These are phyloP conservation scores for Lasioglossum lativentre DNA, from an alignment of 2,888 invertebrate species.

Conservation along the genomic window DNA sequence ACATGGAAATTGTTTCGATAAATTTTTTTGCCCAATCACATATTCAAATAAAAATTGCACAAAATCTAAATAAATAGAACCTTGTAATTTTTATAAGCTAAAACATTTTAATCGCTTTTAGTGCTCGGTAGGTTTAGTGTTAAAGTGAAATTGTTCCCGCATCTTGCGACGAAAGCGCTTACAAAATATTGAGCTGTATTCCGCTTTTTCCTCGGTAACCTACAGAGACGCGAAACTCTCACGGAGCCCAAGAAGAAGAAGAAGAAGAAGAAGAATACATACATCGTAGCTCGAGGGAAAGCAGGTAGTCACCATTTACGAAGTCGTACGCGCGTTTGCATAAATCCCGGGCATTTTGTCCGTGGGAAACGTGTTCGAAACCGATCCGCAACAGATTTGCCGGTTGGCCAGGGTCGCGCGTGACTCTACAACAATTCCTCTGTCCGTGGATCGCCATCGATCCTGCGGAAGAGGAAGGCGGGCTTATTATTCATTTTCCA, in stretches of 20 bases:
- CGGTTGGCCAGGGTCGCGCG: not conserved
- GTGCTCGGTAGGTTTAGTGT: not conserved
- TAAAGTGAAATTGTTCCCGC: not conserved
- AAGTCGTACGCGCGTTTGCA: conserved; percentile 9
- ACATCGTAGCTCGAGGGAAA: not conserved
- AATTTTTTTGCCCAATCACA: too few species aligned
- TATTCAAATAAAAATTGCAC: too few species aligned
- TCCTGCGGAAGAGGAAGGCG: not conserved
- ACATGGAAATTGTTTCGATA: too few species aligned
- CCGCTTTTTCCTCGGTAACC: not conserved
- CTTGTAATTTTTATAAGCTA: too few species aligned
- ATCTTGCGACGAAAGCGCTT: not conserved
- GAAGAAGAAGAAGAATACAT: too few species aligned
- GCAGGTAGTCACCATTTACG: not conserved
- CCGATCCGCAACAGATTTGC: conserved; percentile 9
- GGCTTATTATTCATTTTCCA: conserved; percentile 23
- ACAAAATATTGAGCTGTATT: not conserved
- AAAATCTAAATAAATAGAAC: too few species aligned
- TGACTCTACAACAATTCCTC: conserved; percentile 17
- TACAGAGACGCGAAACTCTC: not conserved
- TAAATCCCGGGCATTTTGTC: not conserved
- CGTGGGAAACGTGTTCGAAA: conserved; percentile 19
- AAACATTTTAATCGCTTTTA: too few species aligned
- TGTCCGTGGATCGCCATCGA: conserved; percentile 5
- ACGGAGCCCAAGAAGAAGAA: not conserved